Base-by-base conservation (phyloP, 2,888 invertebrate species). In the Heliconius aoede region DNA sequence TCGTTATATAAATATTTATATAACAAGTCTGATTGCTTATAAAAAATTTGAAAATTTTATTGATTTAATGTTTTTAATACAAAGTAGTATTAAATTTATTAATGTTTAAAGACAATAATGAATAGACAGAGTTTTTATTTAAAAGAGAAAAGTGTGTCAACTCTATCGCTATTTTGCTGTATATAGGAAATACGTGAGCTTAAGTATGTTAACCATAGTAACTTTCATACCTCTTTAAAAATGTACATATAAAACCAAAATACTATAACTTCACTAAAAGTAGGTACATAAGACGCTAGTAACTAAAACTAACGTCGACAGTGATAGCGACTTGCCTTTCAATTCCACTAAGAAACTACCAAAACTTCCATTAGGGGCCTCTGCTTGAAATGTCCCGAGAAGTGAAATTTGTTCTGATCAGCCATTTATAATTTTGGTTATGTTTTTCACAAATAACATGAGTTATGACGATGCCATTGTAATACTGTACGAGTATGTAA, bases 221-320 rank as follows among this genome's bases (percentile, higher is more conserved):
- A n/a, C n/a, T n/a, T n/a, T 55, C 55, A 55, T 11, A 21, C 1
- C 55, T 8, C 11, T n/a, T 4, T 11, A n/a, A 55, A 55, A 55
- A 55, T 55, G 11, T n/a, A n/a, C 4, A 15, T 46, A 46, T n/a
- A 36, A 24, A 15, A 24, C 32, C n/a, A 40, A 24, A 65, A 40
- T 24, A 36, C 36, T 24, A 18, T 18, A 30, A 30, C 30, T 36
- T 55, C n/a, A 30, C 55, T 28, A 64, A 64, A n/a, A 18, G 28
- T 65, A 72, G 28, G 24, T 65, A 72, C 64, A 67, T 73, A 64
- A 46, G n/a, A 58, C 24, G 7, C 32, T 15, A 36, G n/a, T 40
- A 84, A 86, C 79, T 74, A 77, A 75, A 77, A 86, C 81, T 85
- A 84, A 85, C 79, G 81, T 40, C 69, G 82, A 83, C 84, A 82